Conservation (phyloP, 2,888 invertebrate species). For the Gari tellinella region DNA sequence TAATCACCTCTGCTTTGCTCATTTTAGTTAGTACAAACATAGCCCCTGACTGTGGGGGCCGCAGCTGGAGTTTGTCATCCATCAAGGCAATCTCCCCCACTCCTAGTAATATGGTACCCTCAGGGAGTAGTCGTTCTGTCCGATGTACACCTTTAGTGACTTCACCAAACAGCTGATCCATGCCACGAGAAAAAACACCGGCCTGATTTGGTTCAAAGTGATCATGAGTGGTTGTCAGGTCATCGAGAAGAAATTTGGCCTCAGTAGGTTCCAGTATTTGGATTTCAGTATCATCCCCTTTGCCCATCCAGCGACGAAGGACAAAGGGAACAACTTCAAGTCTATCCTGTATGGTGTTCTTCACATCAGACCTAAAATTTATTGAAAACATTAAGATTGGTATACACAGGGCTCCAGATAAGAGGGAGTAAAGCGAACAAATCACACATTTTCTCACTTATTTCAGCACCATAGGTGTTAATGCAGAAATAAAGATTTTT, state of each 20-base stretch:
- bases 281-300: slow-evolving; percentile 86
- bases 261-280: slow-evolving; percentile 90
- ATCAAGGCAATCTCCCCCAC: slow-evolving; percentile 91
- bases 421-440: too few relatives aligned
- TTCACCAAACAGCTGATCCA: slow-evolving; percentile 94
- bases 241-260: slow-evolving; percentile 87
- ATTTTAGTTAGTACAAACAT: slow-evolving; percentile 92
- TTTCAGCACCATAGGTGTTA: too few relatives aligned
- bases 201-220: slow-evolving; percentile 92
- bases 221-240: slow-evolving; percentile 93
- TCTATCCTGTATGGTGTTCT: slow-evolving; percentile 91
- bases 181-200: slow-evolving; percentile 91
- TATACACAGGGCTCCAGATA: too few relatives aligned
- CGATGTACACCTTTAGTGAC: slow-evolving; percentile 92
- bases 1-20: slow-evolving; percentile 90
- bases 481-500: too few relatives aligned
- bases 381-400: too few relatives aligned
- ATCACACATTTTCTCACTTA: too few relatives aligned
- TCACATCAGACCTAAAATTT: slow-evolving; percentile 90
- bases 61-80: slow-evolving; percentile 89
- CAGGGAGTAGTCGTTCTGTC: slow-evolving; percentile 93
- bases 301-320: slow-evolving; percentile 82
- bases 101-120: slow-evolving; percentile 91
- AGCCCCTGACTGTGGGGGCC: slow-evolving; percentile 88
- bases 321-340: slow-evolving; percentile 93